A percentile compares a stretch with the other conserved stretches of the same genome.
Evolutionary conservation across 2,113 vertebrate genomes (phyloP).

Genomic region (Canis aureus): DNA sequence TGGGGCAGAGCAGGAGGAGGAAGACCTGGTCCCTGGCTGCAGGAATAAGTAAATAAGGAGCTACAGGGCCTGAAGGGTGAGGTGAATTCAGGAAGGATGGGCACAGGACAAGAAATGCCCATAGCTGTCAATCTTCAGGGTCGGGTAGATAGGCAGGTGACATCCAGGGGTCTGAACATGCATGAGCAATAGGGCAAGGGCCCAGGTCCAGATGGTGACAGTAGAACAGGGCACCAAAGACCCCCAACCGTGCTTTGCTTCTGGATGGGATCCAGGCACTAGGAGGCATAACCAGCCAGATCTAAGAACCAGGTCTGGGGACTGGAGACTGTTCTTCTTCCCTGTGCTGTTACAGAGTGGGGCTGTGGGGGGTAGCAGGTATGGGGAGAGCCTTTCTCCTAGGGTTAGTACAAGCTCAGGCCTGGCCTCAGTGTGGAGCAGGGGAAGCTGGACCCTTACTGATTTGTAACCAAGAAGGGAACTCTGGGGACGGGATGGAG

Average conservation of each 20-base stretch:
- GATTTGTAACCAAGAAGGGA: not conserved
- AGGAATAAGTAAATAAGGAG: not conserved
- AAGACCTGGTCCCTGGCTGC: not conserved
- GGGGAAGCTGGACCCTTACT: no score
- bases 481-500: not conserved
- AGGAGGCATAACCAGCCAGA: no score
- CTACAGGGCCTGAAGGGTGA: not conserved
- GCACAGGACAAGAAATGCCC: not conserved
- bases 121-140: not conserved
- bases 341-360: not conserved
- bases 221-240: accelerated
- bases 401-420: not conserved
- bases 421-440: not conserved
- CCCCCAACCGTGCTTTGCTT: not conserved
- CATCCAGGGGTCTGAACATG: not conserved
- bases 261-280: not conserved
- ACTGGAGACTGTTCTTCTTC: not conserved
- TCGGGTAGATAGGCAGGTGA: not conserved
- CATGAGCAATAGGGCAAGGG: no score
- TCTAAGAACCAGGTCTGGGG: not conserved
- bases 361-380: not conserved
- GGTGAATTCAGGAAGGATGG: not conserved
- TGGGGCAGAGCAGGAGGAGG: not conserved
- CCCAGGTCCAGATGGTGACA: no score
- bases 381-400: not conserved